Evolutionary conservation across 1,140 invertebrate genomes (phyloP).

Genomic region (Drosophila tropicalis): DNA sequence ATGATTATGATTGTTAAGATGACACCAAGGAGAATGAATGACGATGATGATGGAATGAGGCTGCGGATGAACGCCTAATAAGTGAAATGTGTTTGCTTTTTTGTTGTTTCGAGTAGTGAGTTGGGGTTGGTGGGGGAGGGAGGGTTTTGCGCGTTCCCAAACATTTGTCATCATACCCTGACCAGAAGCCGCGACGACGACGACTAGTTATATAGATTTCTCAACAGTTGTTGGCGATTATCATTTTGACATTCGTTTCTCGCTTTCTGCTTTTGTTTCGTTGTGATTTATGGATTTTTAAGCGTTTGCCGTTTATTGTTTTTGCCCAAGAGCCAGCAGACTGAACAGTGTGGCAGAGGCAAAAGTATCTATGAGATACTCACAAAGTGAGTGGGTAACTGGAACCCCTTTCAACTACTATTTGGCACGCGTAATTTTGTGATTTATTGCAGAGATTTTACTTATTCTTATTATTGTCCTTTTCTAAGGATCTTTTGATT

Average conservation of each 20-base stretch:
- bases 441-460: conserved; percentile 66
- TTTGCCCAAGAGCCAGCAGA: conserved; percentile 64
- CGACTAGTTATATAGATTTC: conserved; percentile 30
- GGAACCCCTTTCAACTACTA: conserved; percentile 49
- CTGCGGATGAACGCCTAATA: conserved; percentile 54
- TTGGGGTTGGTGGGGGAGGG: not conserved
- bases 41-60: conserved; percentile 23
- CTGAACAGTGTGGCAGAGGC: conserved; percentile 11
- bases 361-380: conserved; percentile 55
- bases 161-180: conserved; percentile 70
- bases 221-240: conserved; percentile 83
- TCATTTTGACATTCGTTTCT: conserved; percentile 73
- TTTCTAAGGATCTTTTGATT: conserved; percentile 32
- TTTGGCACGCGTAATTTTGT: conserved; percentile 70
- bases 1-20: conserved; percentile 69
- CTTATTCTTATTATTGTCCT: conserved; percentile 15
- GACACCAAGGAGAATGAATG: conserved; percentile 21
- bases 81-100: conserved; percentile 77
- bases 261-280: conserved; percentile 37
- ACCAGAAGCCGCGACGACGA: conserved; percentile 12
- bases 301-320: conserved; percentile 82
- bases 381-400: conserved; percentile 2
- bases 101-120: conserved; percentile 25
- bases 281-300: conserved; percentile 82
- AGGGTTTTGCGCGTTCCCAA: conserved; percentile 17